Evolutionary conservation across 2,888 invertebrate species (phyloP).

Genomic region (Galeruca laticollis): DNA sequence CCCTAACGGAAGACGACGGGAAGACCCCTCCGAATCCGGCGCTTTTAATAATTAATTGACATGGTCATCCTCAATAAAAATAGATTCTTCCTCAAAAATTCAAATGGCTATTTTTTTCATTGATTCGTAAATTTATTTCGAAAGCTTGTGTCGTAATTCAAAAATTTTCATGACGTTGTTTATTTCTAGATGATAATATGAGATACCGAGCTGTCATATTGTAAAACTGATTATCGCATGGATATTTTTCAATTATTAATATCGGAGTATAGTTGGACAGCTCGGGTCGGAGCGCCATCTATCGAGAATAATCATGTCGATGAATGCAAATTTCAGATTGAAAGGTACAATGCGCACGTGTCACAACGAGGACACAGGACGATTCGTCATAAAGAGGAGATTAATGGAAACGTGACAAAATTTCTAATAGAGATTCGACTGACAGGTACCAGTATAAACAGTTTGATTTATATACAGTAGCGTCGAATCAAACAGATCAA

Average conservation of each 20-base stretch:
- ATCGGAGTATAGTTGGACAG: background rate
- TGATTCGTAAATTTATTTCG: too few relatives aligned
- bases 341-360: slow-evolving; percentile 56
- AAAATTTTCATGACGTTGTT: too few relatives aligned
- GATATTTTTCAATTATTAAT: slow-evolving; percentile 14
- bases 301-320: slow-evolving; percentile 29
- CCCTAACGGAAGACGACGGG: too few relatives aligned
- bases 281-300: background rate
- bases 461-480: slow-evolving; percentile 18
- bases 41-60: too few relatives aligned
- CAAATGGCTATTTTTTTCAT: too few relatives aligned
- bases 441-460: slow-evolving; percentile 35
- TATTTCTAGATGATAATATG: background rate
- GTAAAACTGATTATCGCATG: background rate
- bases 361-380: slow-evolving; percentile 52
- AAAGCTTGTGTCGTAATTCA: too few relatives aligned
- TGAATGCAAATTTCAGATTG: slow-evolving; percentile 52
- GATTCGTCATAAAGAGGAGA: slow-evolving; percentile 61
- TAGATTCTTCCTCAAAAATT: too few relatives aligned
- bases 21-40: too few relatives aligned
- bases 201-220: background rate
- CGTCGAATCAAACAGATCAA: background rate
- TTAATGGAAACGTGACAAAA: slow-evolving; percentile 61
- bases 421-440: slow-evolving; percentile 60
- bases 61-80: too few relatives aligned